These are phyloP conservation scores for Tetragnatha versicolor DNA, from an alignment of 1,140 invertebrate genomes.

Conservation along the genomic window DNA sequence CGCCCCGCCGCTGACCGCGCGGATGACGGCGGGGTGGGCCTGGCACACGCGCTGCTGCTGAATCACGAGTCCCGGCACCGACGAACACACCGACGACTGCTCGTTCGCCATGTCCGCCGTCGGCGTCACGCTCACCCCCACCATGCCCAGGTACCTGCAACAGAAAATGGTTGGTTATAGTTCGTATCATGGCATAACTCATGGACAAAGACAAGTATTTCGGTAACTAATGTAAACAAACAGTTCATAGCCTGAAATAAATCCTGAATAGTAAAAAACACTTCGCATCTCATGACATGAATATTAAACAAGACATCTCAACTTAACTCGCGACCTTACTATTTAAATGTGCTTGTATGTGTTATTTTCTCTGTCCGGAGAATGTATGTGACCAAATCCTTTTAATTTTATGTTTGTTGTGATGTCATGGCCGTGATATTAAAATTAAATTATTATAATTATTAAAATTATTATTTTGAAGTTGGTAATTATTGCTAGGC, in stretches of 20 bases:
- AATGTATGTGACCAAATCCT: too few relatives aligned
- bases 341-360: too few relatives aligned
- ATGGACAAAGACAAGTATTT: neutral
- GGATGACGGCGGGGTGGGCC: constrained; percentile 67
- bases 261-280: neutral
- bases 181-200: neutral
- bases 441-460: too few relatives aligned
- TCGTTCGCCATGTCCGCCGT: constrained; percentile 59
- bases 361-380: too few relatives aligned
- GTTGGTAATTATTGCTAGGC: too few relatives aligned
- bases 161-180: neutral
- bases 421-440: too few relatives aligned
- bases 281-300: neutral
- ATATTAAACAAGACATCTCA: neutral
- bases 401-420: too few relatives aligned
- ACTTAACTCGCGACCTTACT: too few relatives aligned
- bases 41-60: constrained; percentile 69
- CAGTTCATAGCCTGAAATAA: neutral
- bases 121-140: constrained; percentile 64
- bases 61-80: constrained; percentile 64
- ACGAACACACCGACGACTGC: constrained; percentile 59
- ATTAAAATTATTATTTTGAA: too few relatives aligned
- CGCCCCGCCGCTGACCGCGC: constrained; percentile 67
- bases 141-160: constrained; percentile 68
- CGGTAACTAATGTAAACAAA: neutral